A percentile compares a stretch with the other conserved stretches of the same genome.
phyloP scores from a whole-genome alignment of 2,797 vertebrate genomes.

The Hyperoplus immaculatus region DNA sequence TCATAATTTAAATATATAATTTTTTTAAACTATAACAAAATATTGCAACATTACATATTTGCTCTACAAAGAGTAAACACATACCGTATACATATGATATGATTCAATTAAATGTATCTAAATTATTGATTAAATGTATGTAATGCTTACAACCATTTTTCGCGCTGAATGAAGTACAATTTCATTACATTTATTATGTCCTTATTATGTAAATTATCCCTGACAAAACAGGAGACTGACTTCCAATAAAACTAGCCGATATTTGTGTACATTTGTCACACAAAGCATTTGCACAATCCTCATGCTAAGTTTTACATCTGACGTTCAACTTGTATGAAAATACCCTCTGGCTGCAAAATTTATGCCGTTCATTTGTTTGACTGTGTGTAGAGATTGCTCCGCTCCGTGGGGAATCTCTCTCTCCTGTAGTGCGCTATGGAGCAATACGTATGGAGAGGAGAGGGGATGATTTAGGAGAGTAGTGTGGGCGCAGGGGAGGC shows the following conservation, averaged over 20 bases:
- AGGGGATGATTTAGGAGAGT: constrained; percentile 70
- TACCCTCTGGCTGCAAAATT: constrained; percentile 62
- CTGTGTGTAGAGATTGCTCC: constrained; percentile 58
- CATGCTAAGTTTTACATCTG: constrained; percentile 49
- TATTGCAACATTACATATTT: not conserved
- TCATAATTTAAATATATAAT: not conserved
- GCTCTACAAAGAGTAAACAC: not conserved
- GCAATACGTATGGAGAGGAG: constrained; percentile 69
- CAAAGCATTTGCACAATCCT: constrained; percentile 40
- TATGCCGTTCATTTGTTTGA: constrained; percentile 74
- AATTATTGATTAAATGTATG: not conserved
- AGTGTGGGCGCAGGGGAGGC: constrained; percentile 58
- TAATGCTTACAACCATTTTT: not conserved
- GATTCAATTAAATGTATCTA: constrained; percentile 17
- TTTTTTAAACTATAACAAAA: not conserved
- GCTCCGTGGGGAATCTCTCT: constrained; percentile 61
- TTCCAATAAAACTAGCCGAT: constrained; percentile 47
- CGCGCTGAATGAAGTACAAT: not conserved
- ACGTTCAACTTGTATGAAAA: constrained; percentile 45
- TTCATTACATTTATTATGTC: constrained; percentile 17
- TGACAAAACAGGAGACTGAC: constrained; percentile 31
- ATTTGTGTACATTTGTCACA: constrained; percentile 49
- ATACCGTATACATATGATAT: not conserved
- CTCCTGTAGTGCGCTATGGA: constrained; percentile 51
- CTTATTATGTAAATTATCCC: constrained; percentile 42